Base-by-base conservation (phyloP, 1,140 invertebrate genomes). In the Melitaea cinxia region DNA sequence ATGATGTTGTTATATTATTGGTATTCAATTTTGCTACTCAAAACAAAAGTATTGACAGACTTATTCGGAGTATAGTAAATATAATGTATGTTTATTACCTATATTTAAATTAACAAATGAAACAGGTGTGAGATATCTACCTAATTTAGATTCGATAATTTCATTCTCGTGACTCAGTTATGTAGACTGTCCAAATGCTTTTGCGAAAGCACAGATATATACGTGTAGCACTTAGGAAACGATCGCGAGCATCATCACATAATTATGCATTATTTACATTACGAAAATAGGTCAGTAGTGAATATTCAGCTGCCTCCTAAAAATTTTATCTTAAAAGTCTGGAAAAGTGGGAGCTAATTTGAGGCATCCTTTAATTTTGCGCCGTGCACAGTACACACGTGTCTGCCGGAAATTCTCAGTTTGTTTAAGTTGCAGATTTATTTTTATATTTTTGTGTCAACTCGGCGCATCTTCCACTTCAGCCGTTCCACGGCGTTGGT, bases 391-490 rank as follows among this genome's bases (percentile, higher is more conserved):
- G 77, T 65, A 53, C 53, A 67, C 68, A 77, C 77, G 73, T 78
- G 75, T 60, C 70, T 77, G 80, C 76, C 84, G 85, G 88, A 87
- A 86, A 88, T 85, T 73, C 81, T 80, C 53, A 72, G 75, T 83
- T 84, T 90, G 80, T 90, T 86, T 86, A 80, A 78, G 62, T 81
- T 85, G 81, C 85, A 78, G 74, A 87, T 82, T 88, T 90, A 90
- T 90, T 88, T 90, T 73, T 79, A 80, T 81, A 73, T 76, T 69
- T 68, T 63, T 72, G 74, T 85, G 85, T 88, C 81, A 85, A 82
- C 78, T 82, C 76, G 72, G 81, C 73, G 76, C 78, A 79, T 85
- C 82, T 83, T 83, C 81, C 81, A 83, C 60, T 73, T 65, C 66
- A 72, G 70, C 69, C 64, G 68, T 54, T 65, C 49, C 57, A 72